phyloP scores from a whole-genome alignment of 2,113 vertebrate genomes.

The Peucedramus taeniatus region DNA sequence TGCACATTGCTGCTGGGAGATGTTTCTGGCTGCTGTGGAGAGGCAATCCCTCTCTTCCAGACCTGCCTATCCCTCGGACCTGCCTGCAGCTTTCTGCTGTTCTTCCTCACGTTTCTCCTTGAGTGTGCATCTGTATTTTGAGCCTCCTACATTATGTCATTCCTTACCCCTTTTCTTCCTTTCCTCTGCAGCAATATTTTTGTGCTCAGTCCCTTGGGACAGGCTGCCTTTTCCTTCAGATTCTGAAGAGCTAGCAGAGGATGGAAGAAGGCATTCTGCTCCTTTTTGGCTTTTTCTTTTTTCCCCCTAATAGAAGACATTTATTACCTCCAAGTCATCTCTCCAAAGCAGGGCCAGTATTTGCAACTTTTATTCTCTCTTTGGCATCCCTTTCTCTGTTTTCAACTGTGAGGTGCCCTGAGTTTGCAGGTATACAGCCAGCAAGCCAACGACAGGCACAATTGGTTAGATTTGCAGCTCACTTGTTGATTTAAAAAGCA shows the following conservation, averaged over 20 bases:
- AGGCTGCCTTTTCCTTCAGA: background rate
- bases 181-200: background rate
- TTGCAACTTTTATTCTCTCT: background rate
- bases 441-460: background rate
- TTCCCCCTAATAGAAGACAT: background rate
- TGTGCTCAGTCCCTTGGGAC: background rate
- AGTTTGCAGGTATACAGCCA: background rate
- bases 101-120: background rate
- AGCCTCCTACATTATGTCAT: background rate
- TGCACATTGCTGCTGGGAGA: background rate
- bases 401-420: background rate
- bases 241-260: background rate
- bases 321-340: background rate
- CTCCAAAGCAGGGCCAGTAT: background rate
- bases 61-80: background rate
- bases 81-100: background rate
- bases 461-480: background rate
- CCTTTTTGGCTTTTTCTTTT: background rate
- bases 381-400: background rate
- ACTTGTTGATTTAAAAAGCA: background rate
- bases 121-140: background rate
- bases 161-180: background rate
- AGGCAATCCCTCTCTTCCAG: background rate
- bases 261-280: background rate
- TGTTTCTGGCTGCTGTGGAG: background rate